phyloP scores from a whole-genome alignment of 1,140 invertebrate genomes.

The Drosophila suzukii region DNA sequence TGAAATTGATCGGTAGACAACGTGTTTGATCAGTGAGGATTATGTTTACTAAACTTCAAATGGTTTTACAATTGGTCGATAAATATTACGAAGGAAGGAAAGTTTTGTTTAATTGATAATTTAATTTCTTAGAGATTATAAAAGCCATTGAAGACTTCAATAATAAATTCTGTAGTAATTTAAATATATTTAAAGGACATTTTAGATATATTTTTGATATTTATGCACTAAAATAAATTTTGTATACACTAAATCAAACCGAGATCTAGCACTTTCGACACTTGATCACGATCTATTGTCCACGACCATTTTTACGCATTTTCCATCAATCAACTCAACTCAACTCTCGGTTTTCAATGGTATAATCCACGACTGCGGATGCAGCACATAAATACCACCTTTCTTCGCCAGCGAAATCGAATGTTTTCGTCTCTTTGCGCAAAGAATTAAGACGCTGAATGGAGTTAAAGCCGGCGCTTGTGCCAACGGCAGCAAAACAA shows the following conservation, averaged over 20 bases:
- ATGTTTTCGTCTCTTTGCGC: constrained; percentile 26
- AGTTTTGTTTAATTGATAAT: background rate
- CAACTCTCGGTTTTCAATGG: constrained; percentile 45
- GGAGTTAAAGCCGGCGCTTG: constrained; percentile 8
- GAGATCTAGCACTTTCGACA: background rate
- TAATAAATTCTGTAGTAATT: no score
- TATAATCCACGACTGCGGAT: constrained; percentile 46
- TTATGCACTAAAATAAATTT: no score
- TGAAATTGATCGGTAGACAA: constrained; percentile 10
- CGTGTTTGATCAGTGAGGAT: constrained; percentile 10
- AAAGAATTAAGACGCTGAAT: constrained; percentile 38
- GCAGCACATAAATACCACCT: constrained; percentile 45
- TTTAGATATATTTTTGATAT: no score
- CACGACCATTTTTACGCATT: constrained; percentile 25
- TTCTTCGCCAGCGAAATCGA: constrained; percentile 50
- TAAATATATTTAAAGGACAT: no score
- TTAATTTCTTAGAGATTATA: no score
- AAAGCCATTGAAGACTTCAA: background rate
- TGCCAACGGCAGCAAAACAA: constrained; percentile 30
- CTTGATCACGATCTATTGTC: constrained; percentile 17
- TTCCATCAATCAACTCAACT: constrained; percentile 48
- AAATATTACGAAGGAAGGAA: background rate
- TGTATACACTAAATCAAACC: background rate
- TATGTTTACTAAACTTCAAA: background rate
- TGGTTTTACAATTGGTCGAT: background rate